Evolutionary conservation across 2,113 vertebrate species (phyloP), one percentile per base, ranked within the genome.

Genomic region (Datnioides undecimradiatus): DNA sequence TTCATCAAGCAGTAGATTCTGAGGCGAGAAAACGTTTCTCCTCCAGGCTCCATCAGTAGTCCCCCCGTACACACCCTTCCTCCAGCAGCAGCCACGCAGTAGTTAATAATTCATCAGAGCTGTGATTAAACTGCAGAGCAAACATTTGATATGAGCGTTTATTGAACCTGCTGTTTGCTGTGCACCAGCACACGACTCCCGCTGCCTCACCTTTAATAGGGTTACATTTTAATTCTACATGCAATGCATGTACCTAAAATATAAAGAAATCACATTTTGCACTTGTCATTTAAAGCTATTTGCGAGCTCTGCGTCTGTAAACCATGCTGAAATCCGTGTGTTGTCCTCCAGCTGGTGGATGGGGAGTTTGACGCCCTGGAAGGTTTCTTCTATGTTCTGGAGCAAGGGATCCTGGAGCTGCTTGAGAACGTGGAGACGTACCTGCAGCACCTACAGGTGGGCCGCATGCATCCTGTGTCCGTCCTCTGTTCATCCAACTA

Each of bases 351-450:
- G 98, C 92, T 91, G 0, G 95, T 96, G 65, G 97, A 99, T 76
- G 97, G 96, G 80, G 96, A 97, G 33, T 99, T 97, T 0, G 95
- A 98, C 0, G 80, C 93, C 2, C 83, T 98, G 48, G 96, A 96
- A 45, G 96, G 95, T 73, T 96, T 93, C 67, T 98, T 99, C 87
- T 94, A 94, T 13, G 90, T 93, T 0, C 84, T 99, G 89, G 96
- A 96, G 1, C 93, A 95, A 5, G 94, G 95, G 0, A 95, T 98
- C 83, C 83, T 91, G 1, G 73, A 90, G 2, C 93, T 98, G 33
- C 96, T 96, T 52, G 95, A 95, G 67, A 97, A 98, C 0, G 54
- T 98, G 88, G 87, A 89, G 3, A 87, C 81, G 19, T 98, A 97
- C 86, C 85, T 98, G 68, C 80, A 81, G 41, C 94, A 97, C 70